Percentiles rank a stretch among this genome's conserved stretches.
These are phyloP conservation scores for Electrona antarctica DNA, from an alignment of 2,113 vertebrate genomes.

Conservation along the genomic window DNA sequence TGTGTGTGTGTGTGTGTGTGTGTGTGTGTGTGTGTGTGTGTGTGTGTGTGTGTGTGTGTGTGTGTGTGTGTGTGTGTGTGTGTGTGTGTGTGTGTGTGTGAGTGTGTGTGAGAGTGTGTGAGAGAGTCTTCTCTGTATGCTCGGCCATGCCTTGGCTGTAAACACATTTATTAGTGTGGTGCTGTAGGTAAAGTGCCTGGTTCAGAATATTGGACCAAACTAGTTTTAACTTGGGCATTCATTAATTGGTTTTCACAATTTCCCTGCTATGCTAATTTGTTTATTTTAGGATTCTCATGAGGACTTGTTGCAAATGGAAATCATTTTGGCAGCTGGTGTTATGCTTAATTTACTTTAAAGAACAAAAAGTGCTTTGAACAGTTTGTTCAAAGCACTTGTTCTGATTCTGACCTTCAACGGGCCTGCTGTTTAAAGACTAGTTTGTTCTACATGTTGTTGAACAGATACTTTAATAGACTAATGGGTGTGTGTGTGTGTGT, in stretches of 20 bases:
- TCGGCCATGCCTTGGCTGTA: background rate
- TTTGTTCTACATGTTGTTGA: too few species aligned
- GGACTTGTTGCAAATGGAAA: background rate
- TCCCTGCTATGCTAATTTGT: background rate
- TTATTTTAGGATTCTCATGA: too few species aligned
- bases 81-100: too few species aligned
- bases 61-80: too few species aligned
- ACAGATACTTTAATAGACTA: background rate
- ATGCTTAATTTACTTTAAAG: slow-evolving; percentile 17
- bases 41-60: too few species aligned
- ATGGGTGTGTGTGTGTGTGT: background rate
- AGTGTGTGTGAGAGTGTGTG: too few species aligned
- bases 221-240: background rate
- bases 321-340: slow-evolving; percentile 19
- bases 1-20: too few species aligned
- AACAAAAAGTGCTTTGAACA: background rate
- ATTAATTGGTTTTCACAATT: background rate
- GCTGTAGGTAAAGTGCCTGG: too few species aligned
- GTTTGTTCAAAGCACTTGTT: slow-evolving; percentile 18
- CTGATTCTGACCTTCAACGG: slow-evolving; percentile 1
- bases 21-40: too few species aligned
- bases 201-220: background rate
- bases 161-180: too few species aligned
- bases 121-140: background rate
- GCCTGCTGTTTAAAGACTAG: background rate